Conservation (phyloP, 2,113 vertebrate species). For the Chlamydotis undulata region DNA sequence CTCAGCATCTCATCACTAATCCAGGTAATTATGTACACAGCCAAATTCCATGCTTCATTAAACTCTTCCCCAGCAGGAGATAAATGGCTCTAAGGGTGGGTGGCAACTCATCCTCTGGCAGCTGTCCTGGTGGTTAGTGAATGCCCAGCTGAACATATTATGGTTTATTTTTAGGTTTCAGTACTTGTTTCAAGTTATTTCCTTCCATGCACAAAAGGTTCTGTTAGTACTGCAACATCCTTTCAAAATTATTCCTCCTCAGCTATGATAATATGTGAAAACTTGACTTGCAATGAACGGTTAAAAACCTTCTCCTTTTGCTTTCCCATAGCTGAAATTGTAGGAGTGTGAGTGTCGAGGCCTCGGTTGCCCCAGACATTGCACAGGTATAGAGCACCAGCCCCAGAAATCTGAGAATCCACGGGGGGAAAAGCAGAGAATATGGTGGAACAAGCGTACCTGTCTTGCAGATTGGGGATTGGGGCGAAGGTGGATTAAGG, state of each 20-base stretch:
- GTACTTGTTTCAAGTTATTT: neutral
- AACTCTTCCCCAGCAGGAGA: neutral
- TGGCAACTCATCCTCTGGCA: neutral
- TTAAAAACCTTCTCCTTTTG: neutral
- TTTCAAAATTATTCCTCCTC: neutral
- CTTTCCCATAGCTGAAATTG: neutral
- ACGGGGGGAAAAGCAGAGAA: neutral
- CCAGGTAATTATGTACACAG: slow-evolving; percentile 12
- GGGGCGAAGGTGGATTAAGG: neutral
- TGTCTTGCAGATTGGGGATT: neutral
- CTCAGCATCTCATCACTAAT: neutral
- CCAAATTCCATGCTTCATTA: neutral
- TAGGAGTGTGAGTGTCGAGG: neutral
- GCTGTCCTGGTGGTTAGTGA: neutral
- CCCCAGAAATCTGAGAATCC: neutral
- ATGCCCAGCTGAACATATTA: neutral
- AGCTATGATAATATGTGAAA: neutral
- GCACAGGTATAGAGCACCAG: neutral
- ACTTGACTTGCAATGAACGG: neutral
- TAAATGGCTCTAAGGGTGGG: neutral
- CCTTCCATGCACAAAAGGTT: neutral
- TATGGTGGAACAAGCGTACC: neutral
- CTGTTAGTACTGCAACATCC: neutral
- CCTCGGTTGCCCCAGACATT: neutral
- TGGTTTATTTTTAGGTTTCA: neutral